Conservation (phyloP, 53 echinoderm and acorn worm genomes). For the Echinometra lucunter region DNA sequence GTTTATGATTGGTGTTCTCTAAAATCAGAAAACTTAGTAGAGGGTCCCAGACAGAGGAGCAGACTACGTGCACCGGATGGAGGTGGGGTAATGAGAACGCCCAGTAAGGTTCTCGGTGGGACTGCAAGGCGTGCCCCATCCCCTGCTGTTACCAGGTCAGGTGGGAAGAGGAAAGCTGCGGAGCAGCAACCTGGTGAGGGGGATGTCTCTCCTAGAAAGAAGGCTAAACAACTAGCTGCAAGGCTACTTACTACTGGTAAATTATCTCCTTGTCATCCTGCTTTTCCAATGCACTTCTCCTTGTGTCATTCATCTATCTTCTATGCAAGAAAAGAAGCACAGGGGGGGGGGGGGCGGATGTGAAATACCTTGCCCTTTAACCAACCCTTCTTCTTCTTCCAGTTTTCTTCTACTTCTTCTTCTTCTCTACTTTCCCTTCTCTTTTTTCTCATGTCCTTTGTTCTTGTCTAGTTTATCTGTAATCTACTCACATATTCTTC, state of each 20-base stretch:
- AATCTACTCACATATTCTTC: too few relatives aligned
- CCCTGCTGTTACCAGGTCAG: slow-evolving; percentile 64
- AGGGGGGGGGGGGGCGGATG: too few relatives aligned
- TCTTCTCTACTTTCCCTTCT: too few relatives aligned
- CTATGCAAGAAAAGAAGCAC: too few relatives aligned
- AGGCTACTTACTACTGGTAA: background rate
- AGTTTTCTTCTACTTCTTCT: too few relatives aligned
- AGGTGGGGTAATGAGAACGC: slow-evolving; percentile 26
- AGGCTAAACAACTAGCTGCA: slow-evolving; percentile 46
- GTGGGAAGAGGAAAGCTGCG: slow-evolving; percentile 76
- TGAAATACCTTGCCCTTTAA: too few relatives aligned
- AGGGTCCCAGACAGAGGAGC: slow-evolving; percentile 58
- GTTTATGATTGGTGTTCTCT: background rate
- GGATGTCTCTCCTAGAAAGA: slow-evolving; percentile 36
- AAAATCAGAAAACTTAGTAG: slow-evolving; percentile 61
- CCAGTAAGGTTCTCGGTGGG: slow-evolving; percentile 48
- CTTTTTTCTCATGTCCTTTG: too few relatives aligned
- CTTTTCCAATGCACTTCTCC: background rate
- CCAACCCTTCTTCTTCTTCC: too few relatives aligned
- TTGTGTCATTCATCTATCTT: background rate
- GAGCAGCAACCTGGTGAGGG: background rate
- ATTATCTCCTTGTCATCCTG: background rate
- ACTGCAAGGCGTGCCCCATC: slow-evolving; percentile 6
- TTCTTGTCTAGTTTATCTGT: too few relatives aligned
- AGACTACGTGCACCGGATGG: slow-evolving; percentile 24